Percentiles rank a stretch among this genome's conserved stretches.
These are phyloP conservation scores for Apis florea DNA, from an alignment of 1,140 invertebrate genomes.

Conservation along the genomic window DNA sequence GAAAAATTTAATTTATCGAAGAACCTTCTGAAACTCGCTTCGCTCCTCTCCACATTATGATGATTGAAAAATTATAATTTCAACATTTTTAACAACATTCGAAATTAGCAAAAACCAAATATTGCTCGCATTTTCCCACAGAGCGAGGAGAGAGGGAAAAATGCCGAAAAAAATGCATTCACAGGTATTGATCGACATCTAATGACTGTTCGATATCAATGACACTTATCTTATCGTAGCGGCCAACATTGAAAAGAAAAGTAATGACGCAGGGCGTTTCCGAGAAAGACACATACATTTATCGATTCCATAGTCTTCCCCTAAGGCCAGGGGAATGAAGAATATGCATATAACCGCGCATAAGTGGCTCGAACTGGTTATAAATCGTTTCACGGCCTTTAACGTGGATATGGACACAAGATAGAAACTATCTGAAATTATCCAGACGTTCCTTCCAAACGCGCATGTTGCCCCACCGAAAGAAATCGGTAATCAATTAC, in stretches of 20 bases:
- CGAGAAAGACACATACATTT: neutral
- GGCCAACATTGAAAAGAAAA: constrained; percentile 26
- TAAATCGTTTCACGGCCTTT: constrained; percentile 32
- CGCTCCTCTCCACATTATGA: no score
- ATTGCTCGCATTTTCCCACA: no score
- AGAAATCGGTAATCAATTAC: neutral
- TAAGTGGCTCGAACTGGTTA: neutral
- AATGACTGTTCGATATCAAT: constrained; percentile 43
- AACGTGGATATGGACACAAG: no score
- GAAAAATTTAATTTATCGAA: no score
- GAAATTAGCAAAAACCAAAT: no score
- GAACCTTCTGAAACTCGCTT: no score
- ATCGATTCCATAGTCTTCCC: constrained; percentile 10
- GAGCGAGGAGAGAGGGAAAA: no score
- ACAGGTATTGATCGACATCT: constrained; percentile 39
- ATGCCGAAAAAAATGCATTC: neutral
- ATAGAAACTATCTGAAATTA: constrained; percentile 2
- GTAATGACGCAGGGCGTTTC: constrained; percentile 47
- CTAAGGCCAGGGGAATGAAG: neutral
- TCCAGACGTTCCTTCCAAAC: neutral
- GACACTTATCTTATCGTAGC: constrained; percentile 56
- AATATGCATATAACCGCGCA: neutral
- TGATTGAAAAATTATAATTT: no score
- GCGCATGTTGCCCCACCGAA: neutral
- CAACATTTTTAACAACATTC: no score